Conservation (phyloP, 2,113 vertebrate species). For the Gadus macrocephalus region DNA sequence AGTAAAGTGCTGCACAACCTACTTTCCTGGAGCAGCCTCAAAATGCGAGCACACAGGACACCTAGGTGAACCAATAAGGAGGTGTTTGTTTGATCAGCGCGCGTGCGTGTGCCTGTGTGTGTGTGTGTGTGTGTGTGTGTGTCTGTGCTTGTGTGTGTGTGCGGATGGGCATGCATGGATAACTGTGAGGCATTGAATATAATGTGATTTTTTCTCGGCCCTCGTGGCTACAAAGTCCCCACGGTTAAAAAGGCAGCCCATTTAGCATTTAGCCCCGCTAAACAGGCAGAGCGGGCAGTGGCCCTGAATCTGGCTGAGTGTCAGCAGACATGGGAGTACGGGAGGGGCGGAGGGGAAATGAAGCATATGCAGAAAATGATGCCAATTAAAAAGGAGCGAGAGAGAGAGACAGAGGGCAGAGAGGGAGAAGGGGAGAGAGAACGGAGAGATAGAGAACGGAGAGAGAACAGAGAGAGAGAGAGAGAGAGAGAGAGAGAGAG, state of each 20-base stretch:
- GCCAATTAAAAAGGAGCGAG: neutral
- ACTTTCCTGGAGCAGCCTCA: no score
- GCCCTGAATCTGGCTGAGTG: slow-evolving; percentile 36
- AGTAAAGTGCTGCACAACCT: no score
- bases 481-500: neutral
- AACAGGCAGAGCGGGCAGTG: slow-evolving; percentile 28
- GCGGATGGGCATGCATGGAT: neutral
- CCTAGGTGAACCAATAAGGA: no score
- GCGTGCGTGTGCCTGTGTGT: no score
- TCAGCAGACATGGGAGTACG: slow-evolving; percentile 37
- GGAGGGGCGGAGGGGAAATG: slow-evolving; percentile 19
- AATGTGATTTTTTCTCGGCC: no score
- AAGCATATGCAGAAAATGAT: neutral
- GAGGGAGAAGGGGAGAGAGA: neutral
- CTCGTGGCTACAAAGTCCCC: no score
- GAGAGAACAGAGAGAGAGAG: slow-evolving; percentile 1
- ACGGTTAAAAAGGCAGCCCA: no score
- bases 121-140: no score
- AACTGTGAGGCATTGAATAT: neutral
- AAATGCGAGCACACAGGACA: no score
- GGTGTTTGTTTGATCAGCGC: no score
- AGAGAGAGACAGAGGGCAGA: slow-evolving; percentile 9
- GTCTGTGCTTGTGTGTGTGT: slow-evolving; percentile 8
- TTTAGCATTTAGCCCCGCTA: neutral
- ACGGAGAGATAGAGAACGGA: neutral